Evolutionary conservation across 2,797 vertebrate genomes (phyloP), one percentile per base, ranked within the genome.

Genomic region (Fistularia commersonii): DNA sequence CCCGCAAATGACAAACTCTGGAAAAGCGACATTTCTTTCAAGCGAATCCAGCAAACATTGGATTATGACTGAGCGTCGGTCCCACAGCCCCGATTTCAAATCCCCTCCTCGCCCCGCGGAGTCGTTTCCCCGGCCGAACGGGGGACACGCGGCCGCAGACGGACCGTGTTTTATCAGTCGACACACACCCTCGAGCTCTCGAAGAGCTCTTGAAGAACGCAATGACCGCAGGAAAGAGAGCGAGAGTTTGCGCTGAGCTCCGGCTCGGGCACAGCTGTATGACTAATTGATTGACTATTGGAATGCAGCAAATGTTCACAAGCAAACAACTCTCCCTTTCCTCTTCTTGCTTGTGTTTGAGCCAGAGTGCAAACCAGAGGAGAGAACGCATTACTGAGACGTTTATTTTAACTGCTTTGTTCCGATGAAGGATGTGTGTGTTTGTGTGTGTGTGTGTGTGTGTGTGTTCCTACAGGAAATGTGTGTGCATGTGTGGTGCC

Each of bases 251-350:
- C 66, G 48, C 53, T 59, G 46, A 31, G 42, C n/a, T n/a, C n/a
- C n/a, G n/a, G n/a, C n/a, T n/a, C n/a, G 56, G 43, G 31, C 45
- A 64, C 54, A 34, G 70, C 71, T 58, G 42, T 74, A 38, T 61
- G 48, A 72, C 72, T 76, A 83, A 71, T 76, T 69, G 75, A 62
- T 71, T 31, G 57, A 74, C 81, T 70, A 65, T 41, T 68, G 74
- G 66, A 79, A 77, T 76, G 82, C 74, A 71, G 54, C 72, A 69
- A 61, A 74, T 66, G 56, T 64, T 60, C 45, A 69, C 59, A 58
- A 59, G 45, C 71, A 47, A 70, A 69, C 72, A 46, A 43, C 63
- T 63, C 48, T 32, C 11, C 50, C 63, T 38, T 67, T 41, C 45
- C 44, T 69, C 49, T 43, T 60, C 50, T 64, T 65, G 48, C 49